These are phyloP conservation scores for Camponotus fellah DNA, from an alignment of 2,888 invertebrate species.

Conservation along the genomic window DNA sequence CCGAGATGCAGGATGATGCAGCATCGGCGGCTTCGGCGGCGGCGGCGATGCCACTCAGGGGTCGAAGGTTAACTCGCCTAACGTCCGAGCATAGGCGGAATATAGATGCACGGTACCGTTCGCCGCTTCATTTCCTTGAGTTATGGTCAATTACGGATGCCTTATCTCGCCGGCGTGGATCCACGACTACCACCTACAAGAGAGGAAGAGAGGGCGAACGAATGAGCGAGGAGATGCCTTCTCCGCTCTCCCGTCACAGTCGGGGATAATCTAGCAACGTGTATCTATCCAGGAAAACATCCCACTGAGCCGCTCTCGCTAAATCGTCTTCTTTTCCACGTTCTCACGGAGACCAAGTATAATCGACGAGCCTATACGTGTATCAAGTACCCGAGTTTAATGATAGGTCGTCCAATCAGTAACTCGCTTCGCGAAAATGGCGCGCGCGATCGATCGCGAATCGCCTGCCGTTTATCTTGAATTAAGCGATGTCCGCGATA, in stretches of 20 bases:
- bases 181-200: conserved; percentile 69
- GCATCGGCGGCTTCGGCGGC: conserved; percentile 36
- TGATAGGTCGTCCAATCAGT: conserved; percentile 18
- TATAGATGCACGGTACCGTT: conserved; percentile 80
- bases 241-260: conserved; percentile 56
- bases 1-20: conserved; percentile 40
- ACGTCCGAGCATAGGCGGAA: conserved; percentile 73
- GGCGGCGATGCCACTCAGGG: conserved; percentile 55
- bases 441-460: neutral
- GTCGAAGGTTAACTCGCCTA: conserved; percentile 76
- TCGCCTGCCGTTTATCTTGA: neutral
- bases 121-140: conserved; percentile 80
- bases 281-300: conserved; percentile 65
- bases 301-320: conserved; percentile 51
- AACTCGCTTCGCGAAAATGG: conserved; percentile 12
- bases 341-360: conserved; percentile 51
- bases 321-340: conserved; percentile 56
- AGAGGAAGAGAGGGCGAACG: neutral
- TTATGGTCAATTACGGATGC: conserved; percentile 80
- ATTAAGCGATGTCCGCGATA: neutral
- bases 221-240: conserved; percentile 18
- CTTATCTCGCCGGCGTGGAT: conserved; percentile 73
- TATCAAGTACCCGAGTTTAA: conserved; percentile 29
- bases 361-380: conserved; percentile 30
- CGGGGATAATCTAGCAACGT: conserved; percentile 70